A percentile compares a stretch with the other conserved stretches of the same genome.
Evolutionary conservation across 2,113 vertebrate genomes (phyloP).

Genomic region (Psittacara wagleri): DNA sequence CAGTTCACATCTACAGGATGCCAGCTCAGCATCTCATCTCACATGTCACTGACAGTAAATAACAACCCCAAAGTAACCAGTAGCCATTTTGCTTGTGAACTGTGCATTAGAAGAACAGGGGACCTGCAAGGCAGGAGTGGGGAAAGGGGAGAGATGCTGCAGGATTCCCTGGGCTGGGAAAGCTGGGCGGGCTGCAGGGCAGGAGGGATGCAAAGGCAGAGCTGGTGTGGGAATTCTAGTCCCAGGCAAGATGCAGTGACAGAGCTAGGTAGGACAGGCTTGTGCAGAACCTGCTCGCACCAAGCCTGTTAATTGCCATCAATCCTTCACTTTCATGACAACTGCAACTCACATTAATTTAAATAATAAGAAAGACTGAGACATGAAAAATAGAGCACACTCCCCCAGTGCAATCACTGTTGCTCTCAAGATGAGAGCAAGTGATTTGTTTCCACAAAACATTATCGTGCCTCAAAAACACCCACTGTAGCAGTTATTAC

Average conservation of each 20-base stretch:
- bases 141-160: neutral
- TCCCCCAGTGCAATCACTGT: conserved; percentile 52
- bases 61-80: neutral
- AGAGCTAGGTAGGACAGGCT: neutral
- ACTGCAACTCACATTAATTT: conserved; percentile 63
- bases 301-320: conserved; percentile 13
- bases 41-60: neutral
- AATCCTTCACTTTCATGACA: conserved; percentile 60
- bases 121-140: neutral
- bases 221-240: neutral
- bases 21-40: neutral
- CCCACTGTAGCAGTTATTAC: conserved; percentile 20
- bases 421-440: conserved; percentile 58
- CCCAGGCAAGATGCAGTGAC: neutral
- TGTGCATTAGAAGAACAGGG: rapidly evolving
- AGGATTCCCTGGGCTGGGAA: neutral
- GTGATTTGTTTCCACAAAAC: conserved; percentile 64
- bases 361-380: conserved; percentile 63
- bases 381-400: conserved; percentile 56
- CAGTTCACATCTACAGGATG: neutral
- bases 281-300: neutral
- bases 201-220: neutral
- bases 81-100: neutral
- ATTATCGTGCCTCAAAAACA: neutral
- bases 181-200: neutral